A percentile compares a stretch with the other conserved stretches of the same genome.
Conservation (phyloP, 30 jellyfish, hydroid and myxozoan species). For the Pseudorhiza aurosa region DNA sequence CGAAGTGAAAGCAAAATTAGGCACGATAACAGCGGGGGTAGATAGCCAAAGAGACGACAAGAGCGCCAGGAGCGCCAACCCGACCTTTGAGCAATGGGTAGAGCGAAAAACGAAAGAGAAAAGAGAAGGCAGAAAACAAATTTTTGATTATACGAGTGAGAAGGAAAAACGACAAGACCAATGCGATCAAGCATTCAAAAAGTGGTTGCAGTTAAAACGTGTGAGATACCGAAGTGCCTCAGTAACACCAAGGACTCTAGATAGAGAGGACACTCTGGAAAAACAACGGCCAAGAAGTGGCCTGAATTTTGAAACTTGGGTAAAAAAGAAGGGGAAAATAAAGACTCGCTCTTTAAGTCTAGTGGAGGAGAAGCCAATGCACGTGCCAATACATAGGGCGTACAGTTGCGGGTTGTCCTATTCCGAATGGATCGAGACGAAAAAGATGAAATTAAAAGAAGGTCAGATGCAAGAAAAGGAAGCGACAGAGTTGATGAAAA, state of each 20-base stretch:
- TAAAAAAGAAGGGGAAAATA: slow-evolving; percentile 24
- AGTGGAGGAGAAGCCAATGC: neutral
- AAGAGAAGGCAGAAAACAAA: slow-evolving; percentile 12
- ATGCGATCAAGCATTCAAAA: slow-evolving; percentile 32
- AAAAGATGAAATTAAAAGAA: neutral
- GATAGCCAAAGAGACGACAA: neutral
- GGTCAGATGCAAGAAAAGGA: neutral
- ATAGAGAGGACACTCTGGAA: neutral
- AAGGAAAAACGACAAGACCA: slow-evolving; percentile 14
- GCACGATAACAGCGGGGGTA: neutral
- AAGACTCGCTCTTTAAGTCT: slow-evolving; percentile 45
- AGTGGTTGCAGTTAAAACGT: slow-evolving; percentile 49
- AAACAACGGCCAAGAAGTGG: slow-evolving; percentile 35
- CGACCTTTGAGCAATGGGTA: slow-evolving; percentile 70
- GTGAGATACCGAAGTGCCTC: slow-evolving; percentile 32
- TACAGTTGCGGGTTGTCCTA: slow-evolving; percentile 47
- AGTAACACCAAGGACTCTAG: slow-evolving; percentile 15
- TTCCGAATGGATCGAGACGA: slow-evolving; percentile 55
- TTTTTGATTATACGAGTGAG: neutral
- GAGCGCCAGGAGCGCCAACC: neutral
- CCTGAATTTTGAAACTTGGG: slow-evolving; percentile 55
- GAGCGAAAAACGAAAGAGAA: slow-evolving; percentile 39
- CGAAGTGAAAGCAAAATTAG: neutral
- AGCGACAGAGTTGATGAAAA: neutral
- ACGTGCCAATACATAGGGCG: slow-evolving; percentile 8